Conservation (phyloP, 2,797 vertebrate species). For the Cryptoblepharus egeriae region DNA sequence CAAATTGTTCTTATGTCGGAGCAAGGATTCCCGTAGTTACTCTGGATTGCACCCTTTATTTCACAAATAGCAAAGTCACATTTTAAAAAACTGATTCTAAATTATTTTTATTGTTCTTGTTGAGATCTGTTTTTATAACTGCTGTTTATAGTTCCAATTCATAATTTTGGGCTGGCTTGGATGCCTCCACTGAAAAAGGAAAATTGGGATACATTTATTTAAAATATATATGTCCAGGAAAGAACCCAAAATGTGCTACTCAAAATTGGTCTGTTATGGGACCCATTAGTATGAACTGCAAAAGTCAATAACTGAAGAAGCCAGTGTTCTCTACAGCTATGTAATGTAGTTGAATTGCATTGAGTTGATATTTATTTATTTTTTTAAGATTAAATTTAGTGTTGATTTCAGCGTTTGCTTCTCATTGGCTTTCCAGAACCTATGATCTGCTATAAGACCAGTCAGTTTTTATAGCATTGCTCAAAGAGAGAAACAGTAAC, state of each 20-base stretch:
- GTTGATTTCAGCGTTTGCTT: slow-evolving; percentile 17
- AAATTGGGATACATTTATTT: too few species aligned
- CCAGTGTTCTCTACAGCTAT: slow-evolving; percentile 55
- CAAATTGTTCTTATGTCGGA: too few species aligned
- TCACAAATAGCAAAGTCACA: too few species aligned
- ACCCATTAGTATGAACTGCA: slow-evolving; percentile 54
- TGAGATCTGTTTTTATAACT: too few species aligned
- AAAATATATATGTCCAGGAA: neutral
- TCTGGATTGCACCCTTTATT: too few species aligned
- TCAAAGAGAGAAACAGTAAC: slow-evolving; percentile 58
- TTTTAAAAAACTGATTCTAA: too few species aligned
- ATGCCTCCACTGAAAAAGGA: too few species aligned
- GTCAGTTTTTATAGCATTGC: slow-evolving; percentile 45
- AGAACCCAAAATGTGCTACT: neutral
- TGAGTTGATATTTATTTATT: slow-evolving; percentile 35
- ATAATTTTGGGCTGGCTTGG: too few species aligned
- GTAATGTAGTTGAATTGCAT: slow-evolving; percentile 48
- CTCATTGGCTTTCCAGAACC: slow-evolving; percentile 38
- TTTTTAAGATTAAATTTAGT: slow-evolving; percentile 45
- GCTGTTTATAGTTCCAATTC: too few species aligned
- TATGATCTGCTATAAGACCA: slow-evolving; percentile 54
- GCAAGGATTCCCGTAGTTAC: too few species aligned
- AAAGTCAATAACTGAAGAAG: slow-evolving; percentile 56
- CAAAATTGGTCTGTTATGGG: neutral
- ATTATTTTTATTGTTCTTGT: too few species aligned